Conservation (phyloP, 2,113 vertebrate genomes). For the Perca fluviatilis region DNA sequence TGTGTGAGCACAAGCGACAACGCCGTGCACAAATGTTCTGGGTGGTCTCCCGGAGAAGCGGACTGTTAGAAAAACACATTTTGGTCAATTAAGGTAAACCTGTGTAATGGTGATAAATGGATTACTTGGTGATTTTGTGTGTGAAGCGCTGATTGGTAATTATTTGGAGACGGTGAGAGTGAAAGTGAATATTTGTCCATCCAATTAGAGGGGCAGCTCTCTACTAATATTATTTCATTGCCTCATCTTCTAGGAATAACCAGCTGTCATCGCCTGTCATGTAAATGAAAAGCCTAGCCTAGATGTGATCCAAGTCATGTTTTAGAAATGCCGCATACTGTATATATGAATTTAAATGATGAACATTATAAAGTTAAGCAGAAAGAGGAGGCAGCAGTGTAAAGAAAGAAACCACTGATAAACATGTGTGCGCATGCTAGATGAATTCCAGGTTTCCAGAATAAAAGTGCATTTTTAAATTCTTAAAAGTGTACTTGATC, state of each 20-base stretch:
- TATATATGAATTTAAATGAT: neutral
- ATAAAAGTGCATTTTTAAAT: neutral
- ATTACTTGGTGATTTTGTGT: neutral
- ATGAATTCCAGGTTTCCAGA: neutral
- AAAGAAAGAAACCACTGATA: neutral
- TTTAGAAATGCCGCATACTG: neutral
- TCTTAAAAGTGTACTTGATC: neutral
- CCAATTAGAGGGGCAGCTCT: constrained; percentile 10
- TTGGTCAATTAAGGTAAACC: constrained; percentile 2
- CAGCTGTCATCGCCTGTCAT: neutral
- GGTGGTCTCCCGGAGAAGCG: constrained; percentile 30
- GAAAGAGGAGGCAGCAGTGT: neutral
- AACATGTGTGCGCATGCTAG: too few species aligned
- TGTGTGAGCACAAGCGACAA: neutral
- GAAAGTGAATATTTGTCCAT: neutral
- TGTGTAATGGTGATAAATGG: constrained; percentile 36
- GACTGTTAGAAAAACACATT: constrained; percentile 3
- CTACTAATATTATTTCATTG: neutral
- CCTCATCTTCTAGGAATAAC: neutral
- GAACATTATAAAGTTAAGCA: neutral
- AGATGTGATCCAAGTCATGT: neutral
- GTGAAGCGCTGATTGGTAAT: constrained; percentile 23
- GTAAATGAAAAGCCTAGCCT: neutral
- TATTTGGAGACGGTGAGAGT: constrained; percentile 11
- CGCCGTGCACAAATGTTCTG: neutral